phyloP scores from a whole-genome alignment of 2,113 vertebrate species.

The Crocuta crocuta region DNA sequence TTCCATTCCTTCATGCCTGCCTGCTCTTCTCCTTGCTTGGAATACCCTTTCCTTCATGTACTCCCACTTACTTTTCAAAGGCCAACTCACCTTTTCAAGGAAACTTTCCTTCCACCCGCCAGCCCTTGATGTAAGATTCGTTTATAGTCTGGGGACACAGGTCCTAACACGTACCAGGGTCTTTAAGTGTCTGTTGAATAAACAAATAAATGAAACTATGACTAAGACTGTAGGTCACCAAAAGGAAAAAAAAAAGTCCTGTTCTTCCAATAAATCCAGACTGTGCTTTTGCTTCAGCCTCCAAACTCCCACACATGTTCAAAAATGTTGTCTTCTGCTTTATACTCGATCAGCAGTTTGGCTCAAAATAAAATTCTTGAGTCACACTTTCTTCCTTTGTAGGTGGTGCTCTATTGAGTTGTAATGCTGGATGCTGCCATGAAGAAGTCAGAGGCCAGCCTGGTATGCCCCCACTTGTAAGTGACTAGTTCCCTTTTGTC shows the following conservation, averaged over 20 bases:
- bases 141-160: not conserved
- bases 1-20: not conserved
- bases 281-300: not conserved
- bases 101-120: not conserved
- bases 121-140: not conserved
- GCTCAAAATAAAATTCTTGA: slow-evolving; percentile 63
- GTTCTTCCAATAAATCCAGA: not conserved
- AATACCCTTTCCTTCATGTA: not conserved
- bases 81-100: not conserved
- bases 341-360: not conserved
- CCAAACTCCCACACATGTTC: not conserved
- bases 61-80: not conserved
- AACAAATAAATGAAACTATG: not conserved
- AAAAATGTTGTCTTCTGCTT: slow-evolving; percentile 51
- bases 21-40: not conserved
- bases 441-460: not conserved
- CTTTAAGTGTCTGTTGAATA: not conserved
- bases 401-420: not conserved
- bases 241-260: not conserved
- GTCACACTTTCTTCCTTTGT: slow-evolving; percentile 8
- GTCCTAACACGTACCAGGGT: not conserved
- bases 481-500: not conserved
- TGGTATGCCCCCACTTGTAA: not conserved
- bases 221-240: not conserved
- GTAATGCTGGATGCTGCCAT: not conserved